Conservation (phyloP, 2,888 invertebrate genomes). For the Apodemia mormo region DNA sequence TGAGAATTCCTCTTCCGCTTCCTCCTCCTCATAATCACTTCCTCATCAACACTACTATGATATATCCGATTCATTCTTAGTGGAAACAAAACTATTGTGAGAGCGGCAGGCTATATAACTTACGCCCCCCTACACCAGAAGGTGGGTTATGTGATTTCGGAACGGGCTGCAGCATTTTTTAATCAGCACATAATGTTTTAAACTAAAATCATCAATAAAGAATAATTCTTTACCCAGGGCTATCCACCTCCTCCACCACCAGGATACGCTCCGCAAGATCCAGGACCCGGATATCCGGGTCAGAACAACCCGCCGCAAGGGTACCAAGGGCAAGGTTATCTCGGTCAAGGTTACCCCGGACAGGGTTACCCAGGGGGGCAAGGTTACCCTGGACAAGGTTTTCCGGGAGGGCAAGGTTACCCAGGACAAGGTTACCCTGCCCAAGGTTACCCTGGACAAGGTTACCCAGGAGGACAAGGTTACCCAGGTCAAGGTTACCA, state of each 20-base stretch:
- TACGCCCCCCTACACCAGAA: no score
- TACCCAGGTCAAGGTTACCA: slow-evolving; percentile 32
- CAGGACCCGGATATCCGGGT: slow-evolving; percentile 27
- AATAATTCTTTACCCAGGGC: slow-evolving; percentile 18
- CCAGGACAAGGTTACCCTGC: slow-evolving; percentile 33
- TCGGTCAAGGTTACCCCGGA: slow-evolving; percentile 27
- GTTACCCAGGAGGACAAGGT: slow-evolving; percentile 24
- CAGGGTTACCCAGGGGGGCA: slow-evolving; percentile 26
- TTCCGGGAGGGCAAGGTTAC: slow-evolving; percentile 27
- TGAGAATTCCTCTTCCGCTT: no score
- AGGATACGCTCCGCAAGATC: slow-evolving; percentile 23
- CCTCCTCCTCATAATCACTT: no score
- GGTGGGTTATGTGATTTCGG: no score
- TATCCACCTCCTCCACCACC: slow-evolving; percentile 33
- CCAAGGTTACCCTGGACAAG: slow-evolving; percentile 28
- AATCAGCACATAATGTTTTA: no score
- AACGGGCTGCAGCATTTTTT: no score
- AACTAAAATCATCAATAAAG: no score
- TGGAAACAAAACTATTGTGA: no score
- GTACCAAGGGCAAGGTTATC: slow-evolving; percentile 28
- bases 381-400: slow-evolving; percentile 31
- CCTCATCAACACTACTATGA: no score
- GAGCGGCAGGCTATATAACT: no score
- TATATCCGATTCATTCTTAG: no score
- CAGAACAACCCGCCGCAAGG: slow-evolving; percentile 33